Evolutionary conservation across 2,797 vertebrate genomes (phyloP).

Genomic region (Danionella dracula): DNA sequence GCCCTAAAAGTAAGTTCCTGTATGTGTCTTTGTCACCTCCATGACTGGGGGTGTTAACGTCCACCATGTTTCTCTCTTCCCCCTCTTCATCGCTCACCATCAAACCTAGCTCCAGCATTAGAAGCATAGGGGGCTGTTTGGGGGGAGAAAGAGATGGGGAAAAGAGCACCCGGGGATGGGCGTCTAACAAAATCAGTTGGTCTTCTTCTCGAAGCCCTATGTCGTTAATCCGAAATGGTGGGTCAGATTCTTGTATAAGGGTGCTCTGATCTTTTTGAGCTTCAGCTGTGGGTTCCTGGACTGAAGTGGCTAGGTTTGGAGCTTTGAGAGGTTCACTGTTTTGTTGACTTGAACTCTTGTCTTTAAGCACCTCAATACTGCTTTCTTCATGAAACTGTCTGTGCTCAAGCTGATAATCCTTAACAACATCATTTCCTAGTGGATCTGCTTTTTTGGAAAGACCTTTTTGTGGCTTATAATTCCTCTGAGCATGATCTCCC

Average conservation of each 20-base stretch:
- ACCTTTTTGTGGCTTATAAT: slow-evolving; percentile 22
- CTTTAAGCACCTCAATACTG: slow-evolving; percentile 28
- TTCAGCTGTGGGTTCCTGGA: slow-evolving; percentile 8
- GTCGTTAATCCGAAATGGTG: slow-evolving; percentile 35
- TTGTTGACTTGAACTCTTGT: background rate
- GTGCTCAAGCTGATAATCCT: slow-evolving; percentile 46
- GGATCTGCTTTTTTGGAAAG: slow-evolving; percentile 19
- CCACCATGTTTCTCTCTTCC: slow-evolving; percentile 32
- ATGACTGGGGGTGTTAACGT: slow-evolving; percentile 47
- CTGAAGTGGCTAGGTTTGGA: background rate
- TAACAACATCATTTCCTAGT: slow-evolving; percentile 38
- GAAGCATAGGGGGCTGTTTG: slow-evolving; percentile 62
- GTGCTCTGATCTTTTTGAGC: background rate
- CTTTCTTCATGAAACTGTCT: slow-evolving; percentile 30
- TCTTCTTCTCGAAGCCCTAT: slow-evolving; percentile 53
- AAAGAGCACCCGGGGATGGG: slow-evolving; percentile 71
- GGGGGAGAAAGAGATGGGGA: slow-evolving; percentile 65
- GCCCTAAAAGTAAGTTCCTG: slow-evolving; percentile 38
- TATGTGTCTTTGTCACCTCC: slow-evolving; percentile 58
- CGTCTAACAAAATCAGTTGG: slow-evolving; percentile 64
- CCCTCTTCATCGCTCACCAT: slow-evolving; percentile 47
- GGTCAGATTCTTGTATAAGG: background rate
- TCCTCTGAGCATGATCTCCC: slow-evolving; percentile 15
- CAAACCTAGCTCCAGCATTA: slow-evolving; percentile 66
- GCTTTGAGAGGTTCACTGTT: background rate